These are phyloP conservation scores for Drosophila paranaensis DNA, from an alignment of 2,888 invertebrate genomes.

Conservation along the genomic window DNA sequence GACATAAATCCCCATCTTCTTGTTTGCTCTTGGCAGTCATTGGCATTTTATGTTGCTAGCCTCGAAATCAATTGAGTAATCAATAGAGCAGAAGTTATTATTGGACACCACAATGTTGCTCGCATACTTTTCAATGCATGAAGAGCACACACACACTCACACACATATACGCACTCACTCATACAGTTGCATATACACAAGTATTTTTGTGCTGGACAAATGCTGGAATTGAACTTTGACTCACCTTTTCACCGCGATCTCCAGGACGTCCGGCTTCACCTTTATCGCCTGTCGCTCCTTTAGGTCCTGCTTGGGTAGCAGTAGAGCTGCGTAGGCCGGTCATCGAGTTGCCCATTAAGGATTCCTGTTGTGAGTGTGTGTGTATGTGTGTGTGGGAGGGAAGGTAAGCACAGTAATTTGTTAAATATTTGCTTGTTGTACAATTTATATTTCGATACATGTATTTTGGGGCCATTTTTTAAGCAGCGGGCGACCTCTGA, in stretches of 20 bases:
- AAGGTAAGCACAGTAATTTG: conserved; percentile 74
- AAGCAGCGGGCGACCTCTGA: conserved; percentile 58
- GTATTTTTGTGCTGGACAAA: conserved; percentile 35
- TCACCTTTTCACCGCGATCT: conserved; percentile 91
- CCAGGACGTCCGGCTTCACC: conserved; percentile 89
- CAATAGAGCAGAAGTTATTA: conserved; percentile 81
- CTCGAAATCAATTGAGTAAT: conserved; percentile 81
- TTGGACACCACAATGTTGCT: conserved; percentile 56
- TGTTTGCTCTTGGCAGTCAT: conserved; percentile 10
- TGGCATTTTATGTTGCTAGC: conserved; percentile 31
- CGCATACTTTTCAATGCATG: conserved; percentile 54
- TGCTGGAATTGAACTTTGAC: conserved; percentile 74
- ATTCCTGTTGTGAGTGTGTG: conserved; percentile 85
- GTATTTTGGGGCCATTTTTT: conserved; percentile 56
- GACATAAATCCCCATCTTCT: background rate
- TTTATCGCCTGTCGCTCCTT: conserved; percentile 89
- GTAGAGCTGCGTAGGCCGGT: conserved; percentile 87
- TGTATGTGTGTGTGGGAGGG: conserved; percentile 26
- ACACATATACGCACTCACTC: conserved; percentile 8
- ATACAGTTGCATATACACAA: background rate
- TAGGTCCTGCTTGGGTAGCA: conserved; percentile 89
- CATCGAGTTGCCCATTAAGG: conserved; percentile 87
- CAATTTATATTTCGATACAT: conserved; percentile 78
- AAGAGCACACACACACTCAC: conserved; percentile 5
- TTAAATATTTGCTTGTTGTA: conserved; percentile 80